Conservation (phyloP, 1,140 invertebrate species). For the Thalassaphorura encarpata region DNA sequence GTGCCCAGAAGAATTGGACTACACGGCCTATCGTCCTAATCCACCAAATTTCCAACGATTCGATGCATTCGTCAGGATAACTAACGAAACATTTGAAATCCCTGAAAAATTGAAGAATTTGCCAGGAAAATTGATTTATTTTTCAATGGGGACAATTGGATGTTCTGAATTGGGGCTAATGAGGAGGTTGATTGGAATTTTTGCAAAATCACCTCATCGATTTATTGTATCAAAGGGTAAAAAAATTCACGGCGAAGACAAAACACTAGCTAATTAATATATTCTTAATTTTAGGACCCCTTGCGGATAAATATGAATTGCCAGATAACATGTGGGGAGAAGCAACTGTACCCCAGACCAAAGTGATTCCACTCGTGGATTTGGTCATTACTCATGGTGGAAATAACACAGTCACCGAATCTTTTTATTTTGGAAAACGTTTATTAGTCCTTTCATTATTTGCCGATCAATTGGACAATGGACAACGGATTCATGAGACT, state of each 20-base stretch:
- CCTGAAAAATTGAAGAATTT: not conserved
- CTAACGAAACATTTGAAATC: not conserved
- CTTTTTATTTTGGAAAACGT: constrained; percentile 2
- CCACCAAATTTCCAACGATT: not conserved
- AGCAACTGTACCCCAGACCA: not conserved
- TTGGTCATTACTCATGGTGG: constrained; percentile 1
- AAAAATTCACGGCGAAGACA: no score
- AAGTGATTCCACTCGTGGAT: not conserved
- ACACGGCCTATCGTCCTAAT: not conserved
- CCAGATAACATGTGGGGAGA: not conserved
- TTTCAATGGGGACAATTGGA: constrained; percentile 3
- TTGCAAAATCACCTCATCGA: not conserved
- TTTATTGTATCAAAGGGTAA: constrained; percentile 2
- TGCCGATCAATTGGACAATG: not conserved
- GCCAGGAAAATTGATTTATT: constrained; percentile 2
- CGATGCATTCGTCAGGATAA: not conserved
- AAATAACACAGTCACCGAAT: not conserved
- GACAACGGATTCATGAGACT: not conserved
- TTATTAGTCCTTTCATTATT: not conserved
- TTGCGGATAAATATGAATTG: not conserved
- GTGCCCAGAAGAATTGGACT: not conserved
- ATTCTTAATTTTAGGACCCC: no score
- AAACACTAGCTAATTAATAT: no score
- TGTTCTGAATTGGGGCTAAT: not conserved
- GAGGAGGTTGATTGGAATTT: not conserved